These are phyloP conservation scores for Loris lydekkerianus DNA, from an alignment of 2,797 vertebrate species.

Conservation along the genomic window DNA sequence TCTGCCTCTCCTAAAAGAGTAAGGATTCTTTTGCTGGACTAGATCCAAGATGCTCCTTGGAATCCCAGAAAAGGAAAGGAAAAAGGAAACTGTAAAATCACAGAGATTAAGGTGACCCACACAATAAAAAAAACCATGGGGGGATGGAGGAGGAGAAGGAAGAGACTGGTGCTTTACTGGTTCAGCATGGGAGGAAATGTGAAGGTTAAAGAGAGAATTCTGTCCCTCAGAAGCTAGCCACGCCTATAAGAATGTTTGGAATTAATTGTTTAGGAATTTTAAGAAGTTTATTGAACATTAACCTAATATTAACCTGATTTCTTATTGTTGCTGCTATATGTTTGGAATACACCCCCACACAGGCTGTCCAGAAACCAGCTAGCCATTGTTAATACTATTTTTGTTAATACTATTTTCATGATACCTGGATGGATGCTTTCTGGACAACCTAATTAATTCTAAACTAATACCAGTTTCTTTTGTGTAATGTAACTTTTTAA, in stretches of 20 bases:
- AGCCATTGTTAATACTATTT: no score
- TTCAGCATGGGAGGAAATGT: neutral
- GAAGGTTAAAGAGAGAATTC: neutral
- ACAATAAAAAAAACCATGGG: neutral
- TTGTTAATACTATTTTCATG: no score
- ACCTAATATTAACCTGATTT: neutral
- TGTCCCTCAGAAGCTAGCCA: neutral
- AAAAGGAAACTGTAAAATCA: neutral
- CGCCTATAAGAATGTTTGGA: neutral
- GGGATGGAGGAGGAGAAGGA: accelerated
- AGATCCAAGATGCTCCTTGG: neutral
- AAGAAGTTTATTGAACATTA: neutral
- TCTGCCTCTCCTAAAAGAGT: neutral
- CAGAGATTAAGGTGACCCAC: neutral
- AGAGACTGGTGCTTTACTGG: accelerated
- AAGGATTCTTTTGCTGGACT: neutral
- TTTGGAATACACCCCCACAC: neutral
- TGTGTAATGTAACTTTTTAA: neutral
- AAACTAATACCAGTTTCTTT: neutral
- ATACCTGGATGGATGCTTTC: no score
- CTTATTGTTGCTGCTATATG: neutral
- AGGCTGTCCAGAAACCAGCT: no score
- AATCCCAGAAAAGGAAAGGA: neutral
- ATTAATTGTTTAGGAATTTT: neutral
- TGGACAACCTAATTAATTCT: no score